Percentiles rank a stretch among this genome's conserved stretches.
phyloP scores from a whole-genome alignment of 2,888 invertebrate species.

The Drosophila siamana region DNA sequence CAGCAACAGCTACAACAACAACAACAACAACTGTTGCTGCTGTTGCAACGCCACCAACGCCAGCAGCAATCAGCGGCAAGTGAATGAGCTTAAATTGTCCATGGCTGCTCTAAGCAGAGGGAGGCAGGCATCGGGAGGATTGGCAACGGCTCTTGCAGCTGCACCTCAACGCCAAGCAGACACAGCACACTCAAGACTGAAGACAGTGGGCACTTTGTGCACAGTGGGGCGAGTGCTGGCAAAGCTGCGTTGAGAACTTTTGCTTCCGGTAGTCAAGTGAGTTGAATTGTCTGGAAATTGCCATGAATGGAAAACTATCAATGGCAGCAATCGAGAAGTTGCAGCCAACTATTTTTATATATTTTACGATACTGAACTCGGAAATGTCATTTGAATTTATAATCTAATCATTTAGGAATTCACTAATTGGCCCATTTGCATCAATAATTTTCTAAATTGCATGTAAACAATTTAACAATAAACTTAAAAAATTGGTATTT shows the following conservation, averaged over 20 bases:
- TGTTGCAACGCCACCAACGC: slow-evolving; percentile 59
- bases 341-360: no score
- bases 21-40: slow-evolving; percentile 28
- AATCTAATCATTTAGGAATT: no score
- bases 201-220: neutral
- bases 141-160: slow-evolving; percentile 31
- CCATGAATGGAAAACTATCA: no score
- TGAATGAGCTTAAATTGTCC: slow-evolving; percentile 79
- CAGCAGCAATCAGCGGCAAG: slow-evolving; percentile 77
- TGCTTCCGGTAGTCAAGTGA: no score
- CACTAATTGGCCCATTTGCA: no score
- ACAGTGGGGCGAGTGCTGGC: slow-evolving; percentile 12
- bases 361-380: no score
- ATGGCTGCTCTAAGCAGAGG: slow-evolving; percentile 37
- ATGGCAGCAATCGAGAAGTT: no score
- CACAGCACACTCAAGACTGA: neutral
- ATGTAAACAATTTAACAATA: no score
- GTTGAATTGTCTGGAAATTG: no score
- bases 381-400: no score
- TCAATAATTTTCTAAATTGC: no score
- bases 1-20: slow-evolving; percentile 47
- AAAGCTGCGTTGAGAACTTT: neutral
- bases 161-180: slow-evolving; percentile 16
- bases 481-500: no score
- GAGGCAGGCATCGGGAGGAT: neutral